Evolutionary conservation across 2,797 vertebrate species (phyloP).

Genomic region (Gallinago stenura): DNA sequence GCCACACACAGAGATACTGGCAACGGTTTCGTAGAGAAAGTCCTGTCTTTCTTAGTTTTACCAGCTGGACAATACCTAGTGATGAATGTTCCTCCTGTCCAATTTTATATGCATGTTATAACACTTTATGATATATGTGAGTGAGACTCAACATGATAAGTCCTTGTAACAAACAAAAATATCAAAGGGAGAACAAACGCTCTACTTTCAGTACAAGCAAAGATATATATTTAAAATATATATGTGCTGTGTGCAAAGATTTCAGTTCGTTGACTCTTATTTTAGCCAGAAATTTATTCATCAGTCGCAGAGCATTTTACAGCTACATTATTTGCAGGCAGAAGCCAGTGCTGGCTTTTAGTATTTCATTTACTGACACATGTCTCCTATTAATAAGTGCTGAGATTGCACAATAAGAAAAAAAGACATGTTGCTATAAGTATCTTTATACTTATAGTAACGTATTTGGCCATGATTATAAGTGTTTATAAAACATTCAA

Average conservation of each 20-base stretch:
- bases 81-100: constrained; percentile 66
- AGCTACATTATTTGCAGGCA: constrained; percentile 31
- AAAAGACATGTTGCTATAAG: constrained; percentile 62
- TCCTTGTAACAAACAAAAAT: constrained; percentile 58
- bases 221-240: constrained; percentile 67
- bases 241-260: constrained; percentile 28
- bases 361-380: constrained; percentile 66
- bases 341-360: constrained; percentile 38
- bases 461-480: constrained; percentile 76
- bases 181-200: constrained; percentile 49
- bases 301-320: constrained; percentile 47
- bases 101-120: constrained; percentile 69
- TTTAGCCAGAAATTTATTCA: constrained; percentile 66
- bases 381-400: constrained; percentile 75
- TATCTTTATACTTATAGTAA: constrained; percentile 75
- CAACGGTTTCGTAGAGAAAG: constrained; percentile 54
- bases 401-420: constrained; percentile 69
- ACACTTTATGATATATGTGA: constrained; percentile 64
- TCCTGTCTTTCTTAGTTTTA: constrained; percentile 30
- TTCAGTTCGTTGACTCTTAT: constrained; percentile 39
- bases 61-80: constrained; percentile 67
- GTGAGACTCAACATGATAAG: constrained; percentile 39
- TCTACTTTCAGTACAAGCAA: neutral
- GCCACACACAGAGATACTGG: constrained; percentile 55
- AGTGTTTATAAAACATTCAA: constrained; percentile 83